Base-by-base conservation (phyloP, 2,113 vertebrate species). In the Monarcha castaneiventris region DNA sequence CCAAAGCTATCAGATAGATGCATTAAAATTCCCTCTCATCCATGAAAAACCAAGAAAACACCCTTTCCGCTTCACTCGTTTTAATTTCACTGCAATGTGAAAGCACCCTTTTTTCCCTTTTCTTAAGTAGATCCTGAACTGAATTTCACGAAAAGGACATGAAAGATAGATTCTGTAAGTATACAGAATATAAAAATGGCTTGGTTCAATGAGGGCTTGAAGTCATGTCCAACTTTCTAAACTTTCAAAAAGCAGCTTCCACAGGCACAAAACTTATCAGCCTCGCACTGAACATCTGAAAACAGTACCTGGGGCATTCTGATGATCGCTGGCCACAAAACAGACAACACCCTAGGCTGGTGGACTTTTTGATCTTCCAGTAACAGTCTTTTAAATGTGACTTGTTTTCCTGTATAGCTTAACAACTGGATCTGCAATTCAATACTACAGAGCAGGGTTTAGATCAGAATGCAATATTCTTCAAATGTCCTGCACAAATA, bases 381-480 rank as follows among this genome's bases (percentile, higher is more conserved):
- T n/a, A 46, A 69, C 13, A n/a, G 29, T 44, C 32, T 66, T 78
- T 80, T 32, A 83, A 51, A 77, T 11, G 6, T 18, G 16, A 76
- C 75, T 71, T 77, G 25, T 76, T 89, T 62, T 37, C 23, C 35
- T 5, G 11, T 43, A 58, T 23, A 68, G 33, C 15, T 59, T 51
- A 51, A 75, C 6, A 84, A 55, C 15, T 62, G 7, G 25, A 88
- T 58, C 51, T 80, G 66, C 79, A 96, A 90, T 96, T 96, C 91
- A 89, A 69, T 78, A 96, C 52, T 93, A 92, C 69, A 79, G n/a
- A 95, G 58, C 49, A 83, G 13, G 64, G 91, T 87, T 96, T 71
- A 87, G 69, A 79, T 51, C n/a, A 89, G 43, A 94, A 94, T 63
- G 55, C 52, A 81, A 95, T 95, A 89, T 96, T 77, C 81, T 83